Evolutionary conservation across 2,888 invertebrate genomes (phyloP).

Genomic region (Sminthurides aquaticus): DNA sequence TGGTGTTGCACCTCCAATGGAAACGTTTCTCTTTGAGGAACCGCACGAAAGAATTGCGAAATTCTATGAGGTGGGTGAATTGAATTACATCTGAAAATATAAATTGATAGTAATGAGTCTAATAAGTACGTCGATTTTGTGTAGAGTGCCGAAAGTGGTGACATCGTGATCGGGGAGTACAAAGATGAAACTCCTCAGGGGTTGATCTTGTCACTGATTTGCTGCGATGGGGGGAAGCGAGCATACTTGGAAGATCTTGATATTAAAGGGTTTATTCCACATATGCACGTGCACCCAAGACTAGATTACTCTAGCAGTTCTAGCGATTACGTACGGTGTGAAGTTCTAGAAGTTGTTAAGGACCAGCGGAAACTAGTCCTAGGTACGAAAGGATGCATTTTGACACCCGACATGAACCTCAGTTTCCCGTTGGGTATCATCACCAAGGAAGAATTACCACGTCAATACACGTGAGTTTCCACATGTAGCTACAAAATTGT

Average conservation of each 20-base stretch:
- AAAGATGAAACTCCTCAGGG: conserved; percentile 47
- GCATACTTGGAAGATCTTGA: conserved; percentile 78
- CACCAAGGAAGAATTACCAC: conserved; percentile 49
- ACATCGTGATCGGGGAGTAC: conserved; percentile 48
- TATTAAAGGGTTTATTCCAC: conserved; percentile 57
- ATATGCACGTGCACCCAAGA: conserved; percentile 29
- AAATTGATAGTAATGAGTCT: too few species aligned
- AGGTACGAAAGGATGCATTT: conserved; percentile 73
- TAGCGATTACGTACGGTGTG: conserved; percentile 73
- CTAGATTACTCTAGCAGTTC: conserved; percentile 29
- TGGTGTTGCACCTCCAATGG: conserved; percentile 78
- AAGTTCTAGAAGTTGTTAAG: conserved; percentile 66
- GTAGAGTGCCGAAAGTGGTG: conserved; percentile 48
- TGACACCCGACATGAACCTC: conserved; percentile 61
- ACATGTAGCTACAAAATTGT: too few species aligned
- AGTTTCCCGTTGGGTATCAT: conserved; percentile 74
- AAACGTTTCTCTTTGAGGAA: conserved; percentile 73
- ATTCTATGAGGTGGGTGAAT: conserved; percentile 70
- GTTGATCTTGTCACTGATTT: conserved; percentile 63
- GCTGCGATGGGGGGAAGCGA: conserved; percentile 69
- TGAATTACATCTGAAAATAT: too few species aligned
- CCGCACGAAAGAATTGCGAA: conserved; percentile 67
- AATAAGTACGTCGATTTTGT: too few species aligned
- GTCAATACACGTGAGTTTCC: conserved; percentile 47
- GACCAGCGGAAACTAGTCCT: conserved; percentile 58